Conservation (phyloP, 2,797 vertebrate species). For the Falco berigora region DNA sequence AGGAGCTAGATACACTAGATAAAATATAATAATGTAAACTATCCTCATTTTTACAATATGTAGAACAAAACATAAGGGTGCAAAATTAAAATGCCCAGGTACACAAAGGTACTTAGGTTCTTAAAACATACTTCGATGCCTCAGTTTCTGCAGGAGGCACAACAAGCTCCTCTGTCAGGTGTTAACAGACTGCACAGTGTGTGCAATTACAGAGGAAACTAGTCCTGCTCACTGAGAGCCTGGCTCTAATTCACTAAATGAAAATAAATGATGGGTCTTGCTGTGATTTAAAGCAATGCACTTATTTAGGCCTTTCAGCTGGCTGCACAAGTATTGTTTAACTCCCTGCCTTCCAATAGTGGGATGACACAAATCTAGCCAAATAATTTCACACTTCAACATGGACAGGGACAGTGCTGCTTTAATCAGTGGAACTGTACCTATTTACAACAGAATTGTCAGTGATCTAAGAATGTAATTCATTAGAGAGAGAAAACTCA, state of each 20-base stretch:
- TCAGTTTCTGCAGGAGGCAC: background rate
- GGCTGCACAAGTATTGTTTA: background rate
- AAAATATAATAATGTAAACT: background rate
- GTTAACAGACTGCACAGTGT: accelerated
- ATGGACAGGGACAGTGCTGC: background rate
- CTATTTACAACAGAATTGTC: background rate
- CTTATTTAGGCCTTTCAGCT: background rate
- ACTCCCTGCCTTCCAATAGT: background rate
- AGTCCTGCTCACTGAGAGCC: background rate
- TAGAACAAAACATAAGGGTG: background rate
- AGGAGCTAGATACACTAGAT: background rate
- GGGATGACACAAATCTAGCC: background rate
- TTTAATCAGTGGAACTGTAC: background rate
- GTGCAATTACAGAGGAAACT: background rate
- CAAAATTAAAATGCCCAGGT: background rate
- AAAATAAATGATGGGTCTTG: background rate
- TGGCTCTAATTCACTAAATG: background rate
- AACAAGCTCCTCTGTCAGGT: background rate
- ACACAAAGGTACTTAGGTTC: background rate
- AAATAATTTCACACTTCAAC: background rate
- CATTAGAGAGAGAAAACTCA: background rate
- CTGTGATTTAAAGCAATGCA: background rate
- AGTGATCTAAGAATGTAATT: background rate
- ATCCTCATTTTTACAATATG: background rate
- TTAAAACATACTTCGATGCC: background rate